These are phyloP conservation scores for Chionomys nivalis DNA, from an alignment of 2,113 vertebrate genomes.

Conservation along the genomic window DNA sequence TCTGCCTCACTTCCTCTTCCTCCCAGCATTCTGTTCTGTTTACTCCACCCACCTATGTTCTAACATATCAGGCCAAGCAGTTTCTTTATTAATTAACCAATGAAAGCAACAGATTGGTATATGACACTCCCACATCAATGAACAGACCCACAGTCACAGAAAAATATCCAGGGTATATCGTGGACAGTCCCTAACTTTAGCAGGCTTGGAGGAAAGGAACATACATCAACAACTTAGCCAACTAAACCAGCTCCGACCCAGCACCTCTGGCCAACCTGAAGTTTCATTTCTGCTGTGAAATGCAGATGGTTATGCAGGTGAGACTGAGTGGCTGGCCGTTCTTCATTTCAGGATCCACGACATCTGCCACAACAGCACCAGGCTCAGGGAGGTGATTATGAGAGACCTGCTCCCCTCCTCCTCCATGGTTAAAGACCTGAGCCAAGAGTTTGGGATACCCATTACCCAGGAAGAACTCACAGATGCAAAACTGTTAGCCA, in stretches of 20 bases:
- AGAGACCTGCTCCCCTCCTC: conserved; percentile 88
- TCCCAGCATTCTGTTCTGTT: too few relatives aligned
- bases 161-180: background rate
- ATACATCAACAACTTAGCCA: accelerated
- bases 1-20: too few relatives aligned
- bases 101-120: too few relatives aligned
- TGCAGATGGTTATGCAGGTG: accelerated
- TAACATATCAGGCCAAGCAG: too few relatives aligned
- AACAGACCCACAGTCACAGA: background rate
- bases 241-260: background rate
- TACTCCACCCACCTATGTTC: too few relatives aligned
- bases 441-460: conserved; percentile 82
- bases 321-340: background rate
- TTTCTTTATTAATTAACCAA: too few relatives aligned
- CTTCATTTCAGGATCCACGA: conserved; percentile 83
- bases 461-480: conserved; percentile 69
- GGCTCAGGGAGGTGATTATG: conserved; percentile 83
- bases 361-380: conserved; percentile 81
- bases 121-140: too few relatives aligned
- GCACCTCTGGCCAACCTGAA: background rate
- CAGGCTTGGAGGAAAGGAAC: background rate
- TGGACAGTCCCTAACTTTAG: background rate
- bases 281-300: background rate
- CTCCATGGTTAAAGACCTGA: conserved; percentile 88
- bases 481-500: background rate